Evolutionary conservation across 2,797 vertebrate genomes (phyloP).

Genomic region (Melanotaenia parkinsoni): DNA sequence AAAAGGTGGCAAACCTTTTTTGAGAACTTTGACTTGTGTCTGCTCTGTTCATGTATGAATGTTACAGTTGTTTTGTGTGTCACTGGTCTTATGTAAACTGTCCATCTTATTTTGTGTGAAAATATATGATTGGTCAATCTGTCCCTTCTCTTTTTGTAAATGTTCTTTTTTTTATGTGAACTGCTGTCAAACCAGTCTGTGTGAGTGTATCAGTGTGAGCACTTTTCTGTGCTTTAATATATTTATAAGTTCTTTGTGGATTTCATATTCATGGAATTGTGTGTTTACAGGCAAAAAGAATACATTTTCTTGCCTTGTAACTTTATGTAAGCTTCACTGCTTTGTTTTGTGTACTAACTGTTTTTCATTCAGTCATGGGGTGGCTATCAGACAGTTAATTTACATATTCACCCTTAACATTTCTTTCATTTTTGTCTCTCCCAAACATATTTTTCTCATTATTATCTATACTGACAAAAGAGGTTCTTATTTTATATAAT

Average conservation of each 20-base stretch:
- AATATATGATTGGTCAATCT: constrained; percentile 24
- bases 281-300: constrained; percentile 26
- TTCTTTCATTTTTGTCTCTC: constrained; percentile 11
- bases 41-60: constrained; percentile 75
- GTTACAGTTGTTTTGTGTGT: constrained; percentile 66
- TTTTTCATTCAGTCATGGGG: constrained; percentile 32
- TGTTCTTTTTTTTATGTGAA: constrained; percentile 48
- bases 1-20: constrained; percentile 71
- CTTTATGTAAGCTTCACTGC: constrained; percentile 34
- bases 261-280: constrained; percentile 44
- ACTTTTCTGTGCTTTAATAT: constrained; percentile 39
- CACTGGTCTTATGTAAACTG: constrained; percentile 39
- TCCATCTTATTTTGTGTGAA: constrained; percentile 48
- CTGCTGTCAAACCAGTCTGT: constrained; percentile 31
- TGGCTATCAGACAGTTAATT: constrained; percentile 14
- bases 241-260: constrained; percentile 36
- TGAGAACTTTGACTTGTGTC: constrained; percentile 57
- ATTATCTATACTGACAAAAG: constrained; percentile 1
- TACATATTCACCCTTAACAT: constrained; percentile 21
- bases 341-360: constrained; percentile 33
- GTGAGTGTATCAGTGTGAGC: constrained; percentile 45
- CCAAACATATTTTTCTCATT: constrained; percentile 9
- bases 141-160: constrained; percentile 33
- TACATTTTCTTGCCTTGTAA: constrained; percentile 36
- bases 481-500: not conserved